These are phyloP conservation scores for Chrysodeixis includens DNA, from an alignment of 2,888 invertebrate genomes.

Conservation along the genomic window DNA sequence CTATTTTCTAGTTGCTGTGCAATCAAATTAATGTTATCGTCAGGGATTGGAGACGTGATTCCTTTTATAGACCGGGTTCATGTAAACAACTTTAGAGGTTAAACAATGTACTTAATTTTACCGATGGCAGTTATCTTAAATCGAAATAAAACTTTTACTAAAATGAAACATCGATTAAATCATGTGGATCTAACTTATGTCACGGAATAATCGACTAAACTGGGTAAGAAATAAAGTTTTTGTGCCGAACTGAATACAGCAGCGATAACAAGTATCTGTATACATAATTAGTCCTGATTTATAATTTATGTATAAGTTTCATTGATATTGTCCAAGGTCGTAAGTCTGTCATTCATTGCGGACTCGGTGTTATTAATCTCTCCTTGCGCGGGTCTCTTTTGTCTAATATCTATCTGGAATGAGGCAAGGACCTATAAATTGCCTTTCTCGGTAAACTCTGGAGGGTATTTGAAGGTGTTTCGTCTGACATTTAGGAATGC, in stretches of 20 bases:
- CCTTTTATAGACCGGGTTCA: background rate
- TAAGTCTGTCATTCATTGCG: slow-evolving; percentile 1
- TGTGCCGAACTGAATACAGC: background rate
- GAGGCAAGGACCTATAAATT: slow-evolving; percentile 30
- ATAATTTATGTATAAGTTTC: background rate
- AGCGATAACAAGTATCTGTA: background rate
- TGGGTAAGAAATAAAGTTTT: background rate
- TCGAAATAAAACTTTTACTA: background rate
- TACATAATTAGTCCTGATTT: background rate
- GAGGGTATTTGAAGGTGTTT: slow-evolving; percentile 62
- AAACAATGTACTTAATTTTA: no score
- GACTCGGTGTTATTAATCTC: slow-evolving; percentile 1
- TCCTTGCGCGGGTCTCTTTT: slow-evolving; percentile 1
- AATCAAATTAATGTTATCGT: slow-evolving; percentile 29
- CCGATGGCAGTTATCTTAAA: background rate
- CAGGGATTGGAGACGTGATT: slow-evolving; percentile 11
- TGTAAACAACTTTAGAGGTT: background rate
- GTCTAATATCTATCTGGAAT: slow-evolving; percentile 9
- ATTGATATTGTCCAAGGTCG: slow-evolving; percentile 4
- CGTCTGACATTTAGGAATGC: slow-evolving; percentile 52
- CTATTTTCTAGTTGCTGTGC: slow-evolving; percentile 28
- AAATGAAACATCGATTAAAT: no score
- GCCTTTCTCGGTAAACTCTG: slow-evolving; percentile 26
- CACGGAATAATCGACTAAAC: no score
- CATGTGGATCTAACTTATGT: no score